These are phyloP conservation scores for Pachymerium ferrugineum DNA, from an alignment of 2,888 invertebrate genomes.

Conservation along the genomic window DNA sequence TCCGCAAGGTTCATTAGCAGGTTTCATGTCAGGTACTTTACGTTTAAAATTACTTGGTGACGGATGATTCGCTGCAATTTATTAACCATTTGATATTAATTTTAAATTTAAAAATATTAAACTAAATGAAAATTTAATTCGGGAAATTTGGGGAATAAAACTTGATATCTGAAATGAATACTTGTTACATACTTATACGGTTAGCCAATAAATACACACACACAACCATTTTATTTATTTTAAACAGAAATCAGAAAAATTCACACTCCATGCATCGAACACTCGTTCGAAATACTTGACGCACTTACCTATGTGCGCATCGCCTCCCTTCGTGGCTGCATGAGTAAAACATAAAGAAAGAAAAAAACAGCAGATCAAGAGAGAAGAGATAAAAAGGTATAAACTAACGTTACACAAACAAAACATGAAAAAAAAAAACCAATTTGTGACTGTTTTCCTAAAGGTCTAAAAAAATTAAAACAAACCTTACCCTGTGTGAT, in stretches of 20 bases:
- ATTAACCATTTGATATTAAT: too few species aligned
- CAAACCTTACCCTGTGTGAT: too few species aligned
- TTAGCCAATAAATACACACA: too few species aligned
- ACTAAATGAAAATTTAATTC: too few species aligned
- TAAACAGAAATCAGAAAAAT: too few species aligned
- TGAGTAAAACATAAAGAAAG: constrained; percentile 30
- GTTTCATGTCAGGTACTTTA: constrained; percentile 80
- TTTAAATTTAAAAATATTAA: too few species aligned
- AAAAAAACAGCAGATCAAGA: constrained; percentile 30
- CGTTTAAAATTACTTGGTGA: constrained; percentile 82
- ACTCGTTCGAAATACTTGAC: neutral
- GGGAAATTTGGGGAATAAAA: too few species aligned
- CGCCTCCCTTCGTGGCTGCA: constrained; percentile 36
- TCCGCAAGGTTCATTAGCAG: constrained; percentile 78
- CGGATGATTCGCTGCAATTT: constrained; percentile 78
- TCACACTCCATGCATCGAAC: neutral
- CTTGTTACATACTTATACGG: too few species aligned
- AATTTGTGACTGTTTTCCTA: too few species aligned
- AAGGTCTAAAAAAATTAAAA: too few species aligned
- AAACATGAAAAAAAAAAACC: neutral
- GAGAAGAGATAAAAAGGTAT: neutral
- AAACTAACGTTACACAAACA: neutral
- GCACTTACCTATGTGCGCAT: constrained; percentile 28
- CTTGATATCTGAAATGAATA: too few species aligned
- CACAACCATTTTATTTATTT: too few species aligned